These are phyloP conservation scores for Agriopis leucophaearia DNA, from an alignment of 2,888 invertebrate species.

Conservation along the genomic window DNA sequence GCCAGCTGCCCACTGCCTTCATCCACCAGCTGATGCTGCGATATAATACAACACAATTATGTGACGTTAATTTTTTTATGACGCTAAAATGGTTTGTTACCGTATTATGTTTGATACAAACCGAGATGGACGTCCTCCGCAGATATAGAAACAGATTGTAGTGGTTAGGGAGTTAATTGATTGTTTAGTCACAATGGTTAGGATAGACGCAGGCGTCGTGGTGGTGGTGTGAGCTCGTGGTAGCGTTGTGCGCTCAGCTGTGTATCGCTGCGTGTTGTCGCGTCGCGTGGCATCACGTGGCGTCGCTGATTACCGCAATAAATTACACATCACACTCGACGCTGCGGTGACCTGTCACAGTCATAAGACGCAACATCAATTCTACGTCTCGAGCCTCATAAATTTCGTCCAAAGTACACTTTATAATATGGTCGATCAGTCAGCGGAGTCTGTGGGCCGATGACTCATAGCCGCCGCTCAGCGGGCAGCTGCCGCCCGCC, in stretches of 20 bases:
- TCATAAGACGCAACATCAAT: conserved; percentile 78
- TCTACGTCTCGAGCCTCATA: conserved; percentile 64
- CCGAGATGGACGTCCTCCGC: neutral
- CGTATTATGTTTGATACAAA: neutral
- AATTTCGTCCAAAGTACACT: conserved; percentile 67
- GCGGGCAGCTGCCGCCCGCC: conserved; percentile 48
- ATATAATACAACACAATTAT: neutral
- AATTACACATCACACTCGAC: conserved; percentile 43
- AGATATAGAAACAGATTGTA: neutral
- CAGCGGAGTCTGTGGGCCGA: conserved; percentile 56
- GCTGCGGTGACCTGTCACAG: conserved; percentile 68
- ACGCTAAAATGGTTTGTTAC: neutral
- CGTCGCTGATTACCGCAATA: conserved; percentile 37
- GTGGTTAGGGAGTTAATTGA: neutral
- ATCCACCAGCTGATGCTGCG: neutral
- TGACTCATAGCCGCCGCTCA: conserved; percentile 57
- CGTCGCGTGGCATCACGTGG: neutral
- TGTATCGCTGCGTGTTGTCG: neutral
- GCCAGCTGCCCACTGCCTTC: neutral
- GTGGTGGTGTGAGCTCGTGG: too few relatives aligned
- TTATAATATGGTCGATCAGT: conserved; percentile 77
- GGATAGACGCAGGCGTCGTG: too few relatives aligned
- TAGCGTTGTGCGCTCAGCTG: neutral
- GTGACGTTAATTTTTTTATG: too few relatives aligned
- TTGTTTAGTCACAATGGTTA: too few relatives aligned